A percentile compares a stretch with the other conserved stretches of the same genome.
These are phyloP conservation scores for Pipistrellus pygmaeus DNA, from an alignment of 2,797 vertebrate genomes.

Conservation along the genomic window DNA sequence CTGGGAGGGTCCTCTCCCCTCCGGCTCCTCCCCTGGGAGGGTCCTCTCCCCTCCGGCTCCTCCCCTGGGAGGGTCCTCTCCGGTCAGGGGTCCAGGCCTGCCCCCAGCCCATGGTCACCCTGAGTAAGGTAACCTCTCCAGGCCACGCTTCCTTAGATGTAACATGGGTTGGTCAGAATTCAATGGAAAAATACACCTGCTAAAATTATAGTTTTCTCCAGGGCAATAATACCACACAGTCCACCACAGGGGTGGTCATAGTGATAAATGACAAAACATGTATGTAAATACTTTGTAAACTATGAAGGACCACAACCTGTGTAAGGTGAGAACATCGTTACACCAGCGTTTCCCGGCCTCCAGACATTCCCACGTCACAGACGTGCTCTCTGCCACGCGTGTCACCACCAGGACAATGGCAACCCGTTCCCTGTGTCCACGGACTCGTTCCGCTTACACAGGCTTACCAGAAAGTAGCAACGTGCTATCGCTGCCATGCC, in stretches of 20 bases:
- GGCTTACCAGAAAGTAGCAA: neutral
- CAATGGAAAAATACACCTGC: neutral
- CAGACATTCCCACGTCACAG: neutral
- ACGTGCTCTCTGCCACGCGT: accelerated
- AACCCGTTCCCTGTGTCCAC: neutral
- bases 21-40: no score
- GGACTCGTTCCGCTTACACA: neutral
- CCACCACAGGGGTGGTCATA: neutral
- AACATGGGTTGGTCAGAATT: neutral
- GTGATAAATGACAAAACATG: neutral
- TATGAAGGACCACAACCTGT: neutral
- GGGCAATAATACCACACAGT: neutral
- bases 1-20: neutral
- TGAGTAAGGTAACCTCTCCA: neutral
- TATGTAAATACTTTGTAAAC: neutral
- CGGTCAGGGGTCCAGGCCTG: neutral
- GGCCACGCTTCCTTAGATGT: neutral
- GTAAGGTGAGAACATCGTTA: neutral
- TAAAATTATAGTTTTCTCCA: neutral
- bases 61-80: neutral
- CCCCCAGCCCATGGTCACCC: neutral
- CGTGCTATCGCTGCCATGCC: no score
- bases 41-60: no score
- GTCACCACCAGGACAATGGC: neutral
- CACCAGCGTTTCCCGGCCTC: neutral